phyloP scores from a whole-genome alignment of 2,797 vertebrate species.

The Lophius americanus region DNA sequence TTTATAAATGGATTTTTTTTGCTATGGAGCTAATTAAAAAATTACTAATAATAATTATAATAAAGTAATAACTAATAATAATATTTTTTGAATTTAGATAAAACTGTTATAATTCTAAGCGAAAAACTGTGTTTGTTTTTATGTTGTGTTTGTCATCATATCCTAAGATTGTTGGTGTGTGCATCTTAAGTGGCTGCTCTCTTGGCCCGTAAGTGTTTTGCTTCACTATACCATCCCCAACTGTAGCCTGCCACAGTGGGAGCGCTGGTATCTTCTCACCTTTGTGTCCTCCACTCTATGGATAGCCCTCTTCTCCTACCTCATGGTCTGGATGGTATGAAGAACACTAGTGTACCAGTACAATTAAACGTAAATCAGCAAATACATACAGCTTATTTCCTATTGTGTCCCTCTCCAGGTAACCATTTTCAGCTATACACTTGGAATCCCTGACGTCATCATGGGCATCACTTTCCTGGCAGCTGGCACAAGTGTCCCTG shows the following conservation, averaged over 20 bases:
- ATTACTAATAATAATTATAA: slow-evolving; percentile 32
- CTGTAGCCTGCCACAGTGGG: slow-evolving; percentile 80
- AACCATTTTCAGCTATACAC: slow-evolving; percentile 84
- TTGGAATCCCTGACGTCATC: slow-evolving; percentile 86
- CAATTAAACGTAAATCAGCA: not conserved
- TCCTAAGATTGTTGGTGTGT: slow-evolving; percentile 69
- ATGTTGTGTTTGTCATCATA: not conserved
- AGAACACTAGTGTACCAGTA: not conserved
- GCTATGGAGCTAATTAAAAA: slow-evolving; percentile 41
- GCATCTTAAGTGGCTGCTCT: slow-evolving; percentile 78
- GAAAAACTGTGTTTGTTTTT: slow-evolving; percentile 9
- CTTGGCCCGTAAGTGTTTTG: slow-evolving; percentile 81
- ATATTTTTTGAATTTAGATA: not conserved
- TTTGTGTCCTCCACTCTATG: slow-evolving; percentile 84
- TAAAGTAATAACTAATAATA: too few species aligned
- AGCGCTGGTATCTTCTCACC: slow-evolving; percentile 84
- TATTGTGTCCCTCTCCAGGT: slow-evolving; percentile 67
- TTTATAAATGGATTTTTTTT: slow-evolving; percentile 4
- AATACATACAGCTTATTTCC: not conserved
- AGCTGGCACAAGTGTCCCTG: slow-evolving; percentile 86
- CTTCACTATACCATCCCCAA: slow-evolving; percentile 82
- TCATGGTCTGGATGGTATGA: slow-evolving; percentile 90
- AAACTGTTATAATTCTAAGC: slow-evolving; percentile 32
- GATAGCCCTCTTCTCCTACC: slow-evolving; percentile 87
- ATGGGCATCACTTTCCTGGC: slow-evolving; percentile 89